Base-by-base conservation (phyloP, 2,113 vertebrate species). In the Cervus canadensis region DNA sequence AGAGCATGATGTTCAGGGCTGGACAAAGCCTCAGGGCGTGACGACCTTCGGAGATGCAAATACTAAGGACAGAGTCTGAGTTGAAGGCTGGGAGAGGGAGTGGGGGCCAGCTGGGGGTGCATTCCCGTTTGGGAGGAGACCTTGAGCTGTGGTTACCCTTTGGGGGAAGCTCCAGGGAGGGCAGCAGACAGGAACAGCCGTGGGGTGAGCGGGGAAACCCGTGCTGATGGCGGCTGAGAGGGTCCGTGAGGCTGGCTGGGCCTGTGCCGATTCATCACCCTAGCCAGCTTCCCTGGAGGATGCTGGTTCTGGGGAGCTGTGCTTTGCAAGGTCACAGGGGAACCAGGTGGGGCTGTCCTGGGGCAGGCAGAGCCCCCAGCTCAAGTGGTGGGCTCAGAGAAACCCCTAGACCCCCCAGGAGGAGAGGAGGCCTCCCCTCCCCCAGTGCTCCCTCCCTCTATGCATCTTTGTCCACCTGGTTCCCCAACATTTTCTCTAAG, bases 161-260 rank as follows among this genome's bases (percentile, higher is more conserved):
- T 17, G 12, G 33, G 76, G 23, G 19, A 16, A 10, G 30, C 23
- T 48, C 36, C 86, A 76, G 83, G 87, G 14, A 79, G 62, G 64
- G 43, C 21, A 43, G 33, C 71, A 43, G 62, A 60, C 5, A 1
- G 6, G 40, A 15, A 43, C 56, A 50, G 26, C 26, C 26, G 0
- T 8, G 7, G 2, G n/a, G 6, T 6, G 12, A 0, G 1, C 19
- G 1, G 54, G 64, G 26, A 25, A 33, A 14, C 19, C n/a, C 30
- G 2, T 2, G 67, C 67, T 71, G n/a, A 36, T 0, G 0, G 28
- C 0, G 2, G 7, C 17, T 13, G 7, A n/a, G 59, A 8, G 13
- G 26, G 48, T 82, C 5, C 0, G 5, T 0, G 7, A 40, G 83
- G 2, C 30, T n/a, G 54, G 1, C 57, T 56, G 45, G 60, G 50